These are phyloP conservation scores for Sinodicranocentrus sp. DNA, from an alignment of 2,888 invertebrate genomes.

Conservation along the genomic window DNA sequence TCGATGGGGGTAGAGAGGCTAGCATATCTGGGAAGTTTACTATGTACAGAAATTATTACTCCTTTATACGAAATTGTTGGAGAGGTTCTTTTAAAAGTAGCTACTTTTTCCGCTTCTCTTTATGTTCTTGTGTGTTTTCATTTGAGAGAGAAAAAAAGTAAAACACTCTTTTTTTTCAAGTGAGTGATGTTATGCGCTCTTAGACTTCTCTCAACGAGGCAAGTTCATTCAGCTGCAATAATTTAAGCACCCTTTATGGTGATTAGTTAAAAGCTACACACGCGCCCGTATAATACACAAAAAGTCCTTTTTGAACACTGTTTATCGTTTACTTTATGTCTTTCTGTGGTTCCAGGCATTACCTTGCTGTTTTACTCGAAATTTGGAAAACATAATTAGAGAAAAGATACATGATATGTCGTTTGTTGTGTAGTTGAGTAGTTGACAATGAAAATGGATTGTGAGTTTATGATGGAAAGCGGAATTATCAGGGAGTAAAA, in stretches of 20 bases:
- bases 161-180: constrained; percentile 55
- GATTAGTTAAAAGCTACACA: constrained; percentile 67
- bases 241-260: constrained; percentile 71
- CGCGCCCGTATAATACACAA: constrained; percentile 32
- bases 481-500: no score
- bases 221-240: constrained; percentile 69
- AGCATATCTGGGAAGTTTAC: no score
- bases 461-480: no score
- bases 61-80: no score
- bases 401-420: no score
- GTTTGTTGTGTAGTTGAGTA: no score
- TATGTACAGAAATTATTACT: no score
- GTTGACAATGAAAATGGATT: no score
- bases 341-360: constrained; percentile 57
- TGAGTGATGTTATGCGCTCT: constrained; percentile 61
- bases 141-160: constrained; percentile 46
- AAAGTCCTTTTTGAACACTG: constrained; percentile 17
- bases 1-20: neutral
- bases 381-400: no score
- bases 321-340: constrained; percentile 63
- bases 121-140: constrained; percentile 39
- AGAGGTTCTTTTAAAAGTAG: constrained; percentile 1
- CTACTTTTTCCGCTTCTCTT: neutral
- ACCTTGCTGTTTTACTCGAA: neutral
- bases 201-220: constrained; percentile 29